Evolutionary conservation across 2,113 vertebrate genomes (phyloP), one percentile per base, ranked within the genome.

Genomic region (Amphilophus citrinellus): DNA sequence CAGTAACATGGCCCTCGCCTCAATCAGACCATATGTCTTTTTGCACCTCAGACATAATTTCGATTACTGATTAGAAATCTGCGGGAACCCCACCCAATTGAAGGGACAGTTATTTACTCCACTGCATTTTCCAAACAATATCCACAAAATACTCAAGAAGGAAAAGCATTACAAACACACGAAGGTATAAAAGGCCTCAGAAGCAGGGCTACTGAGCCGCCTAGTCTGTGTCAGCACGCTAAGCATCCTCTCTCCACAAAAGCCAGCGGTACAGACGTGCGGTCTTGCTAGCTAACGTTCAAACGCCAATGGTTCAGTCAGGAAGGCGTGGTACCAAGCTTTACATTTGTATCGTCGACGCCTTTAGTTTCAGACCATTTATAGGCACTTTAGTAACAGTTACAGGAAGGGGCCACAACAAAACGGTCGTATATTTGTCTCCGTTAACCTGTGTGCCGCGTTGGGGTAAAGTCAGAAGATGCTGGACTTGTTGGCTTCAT

Each of bases 71-170:
- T 78, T 8, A 80, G 42, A 82, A 63, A 81, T 53, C 39, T 61
- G 76, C 44, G 18, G 60, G 66, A 81, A 84, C 91, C 94, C 90
- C 91, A 91, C 94, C 92, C 93, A 79, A 18, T 39, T 61, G 22
- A 5, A 47, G 24, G n/a, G 24, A 63, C 60, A 65, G 10, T 81
- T 22, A 39, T 44, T 2, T 10, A 71, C 30, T 42, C 18, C 58
- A 1, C 6, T 3, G 13, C 10, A 20, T 15, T 85, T 53, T 20
- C 6, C 15, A 5, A 5, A 50, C 5, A 60, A 61, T 71, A 63
- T 27, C 56, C 14, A 32, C 13, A 14, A 50, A 57, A 27, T 56
- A 6, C 1, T 2, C 14, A 47, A 8, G 13, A 2, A 42, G 37
- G 17, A 22, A 37, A 75, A 14, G 9, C 18, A 20, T 61, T 2